phyloP scores from a whole-genome alignment of 2,888 invertebrate species.

The Leptinotarsa rubiginosa region DNA sequence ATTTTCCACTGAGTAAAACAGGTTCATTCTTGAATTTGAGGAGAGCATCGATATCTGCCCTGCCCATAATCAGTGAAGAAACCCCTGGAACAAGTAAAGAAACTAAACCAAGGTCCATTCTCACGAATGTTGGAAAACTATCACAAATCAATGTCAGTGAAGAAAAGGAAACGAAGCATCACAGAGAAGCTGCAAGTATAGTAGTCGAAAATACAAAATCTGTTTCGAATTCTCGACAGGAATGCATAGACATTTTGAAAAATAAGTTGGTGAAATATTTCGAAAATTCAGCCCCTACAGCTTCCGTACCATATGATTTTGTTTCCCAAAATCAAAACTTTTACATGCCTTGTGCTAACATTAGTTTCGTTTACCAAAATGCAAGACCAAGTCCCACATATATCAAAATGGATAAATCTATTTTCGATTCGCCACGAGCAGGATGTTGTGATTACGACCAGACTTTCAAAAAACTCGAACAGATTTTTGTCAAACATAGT shows the following conservation, averaged over 20 bases:
- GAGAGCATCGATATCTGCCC: background rate
- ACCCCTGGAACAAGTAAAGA: constrained; percentile 17
- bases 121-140: constrained; percentile 38
- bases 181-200: constrained; percentile 12
- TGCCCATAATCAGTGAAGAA: constrained; percentile 33
- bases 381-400: constrained; percentile 24
- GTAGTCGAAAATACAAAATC: background rate
- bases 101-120: constrained; percentile 39
- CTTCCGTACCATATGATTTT: constrained; percentile 39
- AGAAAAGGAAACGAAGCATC: constrained; percentile 9
- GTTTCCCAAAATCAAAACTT: constrained; percentile 36
- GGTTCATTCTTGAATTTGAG: constrained; percentile 12
- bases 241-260: constrained; percentile 36
- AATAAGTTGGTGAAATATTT: constrained; percentile 40
- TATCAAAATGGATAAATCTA: background rate
- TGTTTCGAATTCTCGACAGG: constrained; percentile 26
- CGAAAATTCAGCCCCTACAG: constrained; percentile 30
- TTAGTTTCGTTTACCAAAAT: constrained; percentile 42
- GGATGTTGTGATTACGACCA: background rate
- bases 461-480: constrained; percentile 10
- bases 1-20: constrained; percentile 1
- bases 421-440: background rate
- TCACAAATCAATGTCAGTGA: constrained; percentile 15
- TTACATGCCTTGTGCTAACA: constrained; percentile 40
- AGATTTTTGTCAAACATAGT: constrained; percentile 30